Base-by-base conservation (phyloP, 2,113 vertebrate genomes). In the Crotalus viridis region DNA sequence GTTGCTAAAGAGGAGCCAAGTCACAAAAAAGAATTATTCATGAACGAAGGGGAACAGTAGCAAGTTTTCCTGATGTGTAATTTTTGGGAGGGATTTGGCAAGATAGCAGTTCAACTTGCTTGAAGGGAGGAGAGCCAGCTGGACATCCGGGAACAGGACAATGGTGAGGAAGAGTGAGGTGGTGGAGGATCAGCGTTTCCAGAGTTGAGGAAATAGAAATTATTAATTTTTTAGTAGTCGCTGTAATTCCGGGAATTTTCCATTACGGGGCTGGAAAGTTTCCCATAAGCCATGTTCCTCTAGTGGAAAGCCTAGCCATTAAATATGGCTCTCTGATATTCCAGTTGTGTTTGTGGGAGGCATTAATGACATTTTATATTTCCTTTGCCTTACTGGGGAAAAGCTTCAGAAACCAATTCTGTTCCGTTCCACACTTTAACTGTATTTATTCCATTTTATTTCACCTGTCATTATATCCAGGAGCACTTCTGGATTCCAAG, bases 21-120 rank as follows among this genome's bases (percentile, higher is more conserved):
- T 91, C 93, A 46, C 90, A 69, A 90, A 93, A 93, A 86, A 93
- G 95, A 93, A 94, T 93, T 55, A 94, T 94, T 95, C 48, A 92
- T 95, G 90, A 96, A 91, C 7, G 21, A n/a, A 69, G 2, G 28
- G 4, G 28, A 87, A 64, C 9, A 0, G 69, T 43, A 10, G 57
- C 87, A 89, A 94, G 89, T 93, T 93, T 93, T 85, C 89, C 89
- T 33, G 90, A n/a, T 59, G 52, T 2, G 51, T 59, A 46, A 61
- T 86, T 90, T 61, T 51, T 51, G 48, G 19, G 59, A 24, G 59
- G 10, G 21, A 15, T 24, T 21, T 10, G 43, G 43, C 54, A 51
- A 54, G 57, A 33, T 4, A 13, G 10, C 4, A 3, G 51, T n/a
- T n/a, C n/a, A 48, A 24, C 9, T 33, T 13, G 48, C 85, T 17